Base-by-base conservation (phyloP, 2,888 invertebrate species). In the Lasioglossum zephyrum region DNA sequence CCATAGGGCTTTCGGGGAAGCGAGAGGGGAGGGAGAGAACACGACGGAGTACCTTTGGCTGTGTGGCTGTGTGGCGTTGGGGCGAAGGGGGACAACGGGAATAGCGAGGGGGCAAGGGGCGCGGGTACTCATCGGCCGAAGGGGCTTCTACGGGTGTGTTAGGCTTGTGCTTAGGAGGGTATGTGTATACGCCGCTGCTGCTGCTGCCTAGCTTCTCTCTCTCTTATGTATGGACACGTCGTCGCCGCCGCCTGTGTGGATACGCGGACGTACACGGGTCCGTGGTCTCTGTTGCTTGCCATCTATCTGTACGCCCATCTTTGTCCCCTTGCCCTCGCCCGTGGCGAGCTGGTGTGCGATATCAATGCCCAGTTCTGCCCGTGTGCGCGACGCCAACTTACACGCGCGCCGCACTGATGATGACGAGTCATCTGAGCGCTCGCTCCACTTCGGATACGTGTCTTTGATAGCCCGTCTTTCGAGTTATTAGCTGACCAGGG, bases 81-180 rank as follows among this genome's bases (percentile, higher is more conserved):
- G 86, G 73, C 39, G 94, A 94, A 95, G 96, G 96, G 96, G 95
- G 96, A 95, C 95, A 95, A 95, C 95, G 95, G 82, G 81, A 75
- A 86, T 81, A 90, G 88, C 88, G 89, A 87, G 89, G 90, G 92
- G 92, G 91, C 91, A 91, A 92, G 92, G 92, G 91, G 91, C 91
- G 91, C 89, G 90, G 88, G 91, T 89, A 90, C 94, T 92, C 92
- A 92, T 92, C 92, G 93, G 91, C 92, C 92, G 90, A 93, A 93
- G 94, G 93, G 94, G 92, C 92, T 93, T 93, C 92, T 89, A 92
- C 91, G 91, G 90, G 90, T 92, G 91, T 92, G 92, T 91, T 90
- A 89, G 90, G 90, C 91, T 90, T 88, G 88, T 91, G 92, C 92
- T 90, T 91, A 89, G 91, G 86, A 90, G 91, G 91, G 91, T 91